A percentile compares a stretch with the other conserved stretches of the same genome.
Evolutionary conservation across 2,888 invertebrate species (phyloP).

Genomic region (Cyclophora albipunctata): DNA sequence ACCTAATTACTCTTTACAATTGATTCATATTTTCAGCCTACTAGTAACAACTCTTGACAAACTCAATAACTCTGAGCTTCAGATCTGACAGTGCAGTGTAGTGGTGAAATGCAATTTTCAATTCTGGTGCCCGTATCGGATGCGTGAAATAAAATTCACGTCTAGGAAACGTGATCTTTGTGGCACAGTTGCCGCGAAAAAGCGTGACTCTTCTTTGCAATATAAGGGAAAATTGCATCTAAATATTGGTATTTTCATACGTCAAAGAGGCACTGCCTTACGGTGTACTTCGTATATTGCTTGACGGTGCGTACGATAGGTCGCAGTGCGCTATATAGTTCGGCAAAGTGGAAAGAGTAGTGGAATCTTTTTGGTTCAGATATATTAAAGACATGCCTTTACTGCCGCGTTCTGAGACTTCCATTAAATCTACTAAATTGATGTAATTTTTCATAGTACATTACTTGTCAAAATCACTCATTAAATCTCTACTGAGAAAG

Average conservation of each 20-base stretch:
- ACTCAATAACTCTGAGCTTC: neutral
- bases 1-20: no score
- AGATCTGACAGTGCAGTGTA: conserved; percentile 5
- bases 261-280: conserved; percentile 5
- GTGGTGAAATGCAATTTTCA: conserved; percentile 37
- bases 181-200: conserved; percentile 31
- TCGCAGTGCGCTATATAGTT: neutral
- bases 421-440: no score
- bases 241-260: conserved; percentile 27
- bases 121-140: conserved; percentile 32
- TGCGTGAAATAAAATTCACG: conserved; percentile 50
- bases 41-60: no score
- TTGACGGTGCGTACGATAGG: no score
- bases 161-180: conserved; percentile 36
- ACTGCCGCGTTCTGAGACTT: no score
- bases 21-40: no score
- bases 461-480: no score
- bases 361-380: no score
- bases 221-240: conserved; percentile 19
- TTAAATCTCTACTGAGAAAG: no score
- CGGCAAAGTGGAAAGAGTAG: neutral
- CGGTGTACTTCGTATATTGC: neutral
- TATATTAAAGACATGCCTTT: no score
- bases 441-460: no score
- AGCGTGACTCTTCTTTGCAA: conserved; percentile 22